Base-by-base conservation (phyloP, 2,888 invertebrate genomes). In the Tipula lateralis region DNA sequence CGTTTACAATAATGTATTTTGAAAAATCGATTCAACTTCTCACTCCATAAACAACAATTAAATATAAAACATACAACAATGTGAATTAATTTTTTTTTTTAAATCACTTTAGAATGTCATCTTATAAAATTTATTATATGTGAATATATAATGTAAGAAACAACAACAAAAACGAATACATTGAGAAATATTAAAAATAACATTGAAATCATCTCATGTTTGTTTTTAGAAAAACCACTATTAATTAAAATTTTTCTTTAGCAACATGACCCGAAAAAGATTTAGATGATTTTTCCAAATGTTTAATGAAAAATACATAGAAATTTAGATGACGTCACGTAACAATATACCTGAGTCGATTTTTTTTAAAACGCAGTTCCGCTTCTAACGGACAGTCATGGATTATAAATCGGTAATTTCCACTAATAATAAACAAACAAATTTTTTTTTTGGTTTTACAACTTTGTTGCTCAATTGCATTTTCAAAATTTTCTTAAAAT, bases 341-440 rank as follows among this genome's bases (percentile, higher is more conserved):
- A 66, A 24, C 9, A 66, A 66, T 24, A 66, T 66, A 66, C 66
- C 66, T 66, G 66, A 66, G 66, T 24, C 66, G 19, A 66, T 87
- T 88, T 88, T 89, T 90, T 88, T 88, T 88, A 88, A 88, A 90
- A 87, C 87, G 88, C 87, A 90, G 88, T 87, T 89, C 89, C 87
- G 90, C 90, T 87, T 90, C 89, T 87, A 90, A 88, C 86, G 90
- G 90, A 87, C 90, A 90, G 87, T 90, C 90, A 87, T 90, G 88
- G 86, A 90, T 88, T 87, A 88, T 87, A 86, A 89, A 88, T 86
- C 88, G 89, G 88, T 89, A 90, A 87, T 89, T 89, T 86, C 86
- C 89, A 88, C 90, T 90, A 86, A 24, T 82, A 82, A 39, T 34
- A 80, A 16, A 32, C 84, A 84, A 66, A 85, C 16, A 84, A 24